Conservation (phyloP, 2,797 vertebrate genomes). For the Echeneis naucrates region DNA sequence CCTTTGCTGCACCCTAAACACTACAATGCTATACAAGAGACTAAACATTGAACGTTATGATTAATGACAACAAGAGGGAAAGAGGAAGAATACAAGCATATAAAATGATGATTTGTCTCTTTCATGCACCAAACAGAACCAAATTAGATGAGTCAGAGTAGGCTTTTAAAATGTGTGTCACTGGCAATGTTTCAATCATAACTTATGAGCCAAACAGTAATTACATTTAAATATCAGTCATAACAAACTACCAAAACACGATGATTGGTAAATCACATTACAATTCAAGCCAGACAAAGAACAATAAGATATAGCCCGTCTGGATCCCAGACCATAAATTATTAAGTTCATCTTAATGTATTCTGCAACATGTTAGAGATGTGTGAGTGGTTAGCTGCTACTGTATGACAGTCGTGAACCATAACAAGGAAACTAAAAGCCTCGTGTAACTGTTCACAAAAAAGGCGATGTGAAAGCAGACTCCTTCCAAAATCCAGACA, state of each 20-base stretch:
- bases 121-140: background rate
- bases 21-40: background rate
- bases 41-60: constrained; percentile 6
- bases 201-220: constrained; percentile 9
- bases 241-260: constrained; percentile 17
- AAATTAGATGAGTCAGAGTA: background rate
- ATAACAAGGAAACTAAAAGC: constrained; percentile 56
- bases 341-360: constrained; percentile 76
- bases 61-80: background rate
- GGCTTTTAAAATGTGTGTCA: constrained; percentile 10
- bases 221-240: constrained; percentile 14
- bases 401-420: constrained; percentile 31
- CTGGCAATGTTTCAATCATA: background rate
- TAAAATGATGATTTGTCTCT: background rate
- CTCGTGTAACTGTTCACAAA: constrained; percentile 15
- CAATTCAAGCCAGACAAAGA: constrained; percentile 58
- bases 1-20: constrained; percentile 1
- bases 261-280: constrained; percentile 19
- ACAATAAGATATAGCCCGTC: constrained; percentile 58
- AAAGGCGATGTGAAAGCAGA: constrained; percentile 46
- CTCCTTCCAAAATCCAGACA: constrained; percentile 20
- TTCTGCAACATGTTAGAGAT: constrained; percentile 70
- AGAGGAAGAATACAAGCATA: constrained; percentile 9
- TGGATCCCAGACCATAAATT: constrained; percentile 75
- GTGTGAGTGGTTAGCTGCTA: constrained; percentile 54